Percentiles rank a stretch among this genome's conserved stretches.
These are phyloP conservation scores for Hephaestus fuliginosus DNA, from an alignment of 2,797 vertebrate genomes.

Conservation along the genomic window DNA sequence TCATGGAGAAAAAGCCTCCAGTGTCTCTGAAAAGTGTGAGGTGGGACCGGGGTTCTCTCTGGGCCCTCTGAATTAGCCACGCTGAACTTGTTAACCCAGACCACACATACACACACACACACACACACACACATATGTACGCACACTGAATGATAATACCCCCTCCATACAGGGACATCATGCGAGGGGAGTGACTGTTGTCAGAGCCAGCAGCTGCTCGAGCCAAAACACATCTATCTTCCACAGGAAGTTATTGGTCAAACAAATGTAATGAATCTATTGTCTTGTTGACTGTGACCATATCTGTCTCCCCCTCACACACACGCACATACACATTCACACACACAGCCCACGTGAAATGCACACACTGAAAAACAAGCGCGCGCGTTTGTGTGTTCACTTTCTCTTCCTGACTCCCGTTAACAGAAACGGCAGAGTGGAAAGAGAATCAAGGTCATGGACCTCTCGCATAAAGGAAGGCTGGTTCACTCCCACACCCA, in stretches of 20 bases:
- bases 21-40: constrained; percentile 72
- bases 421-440: constrained; percentile 38
- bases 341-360: constrained; percentile 25
- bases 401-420: constrained; percentile 40
- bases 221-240: constrained; percentile 79
- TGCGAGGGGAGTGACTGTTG: constrained; percentile 67
- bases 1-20: constrained; percentile 55
- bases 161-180: constrained; percentile 51
- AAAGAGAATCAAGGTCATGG: constrained; percentile 63
- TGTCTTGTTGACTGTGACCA: constrained; percentile 67
- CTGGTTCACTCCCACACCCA: constrained; percentile 43
- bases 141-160: constrained; percentile 73
- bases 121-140: constrained; percentile 36
- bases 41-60: constrained; percentile 65
- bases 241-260: constrained; percentile 84
- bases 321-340: constrained; percentile 1
- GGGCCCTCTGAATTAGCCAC: constrained; percentile 72
- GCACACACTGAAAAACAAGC: constrained; percentile 20
- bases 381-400: constrained; percentile 22
- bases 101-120: constrained; percentile 64
- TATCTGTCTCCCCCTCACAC: constrained; percentile 41
- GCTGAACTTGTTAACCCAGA: constrained; percentile 70
- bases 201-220: constrained; percentile 73
- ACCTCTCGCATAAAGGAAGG: constrained; percentile 37
- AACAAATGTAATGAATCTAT: constrained; percentile 75